A percentile compares a stretch with the other conserved stretches of the same genome.
phyloP scores from a whole-genome alignment of 2,888 invertebrate species.

The Drosophila borborema region DNA sequence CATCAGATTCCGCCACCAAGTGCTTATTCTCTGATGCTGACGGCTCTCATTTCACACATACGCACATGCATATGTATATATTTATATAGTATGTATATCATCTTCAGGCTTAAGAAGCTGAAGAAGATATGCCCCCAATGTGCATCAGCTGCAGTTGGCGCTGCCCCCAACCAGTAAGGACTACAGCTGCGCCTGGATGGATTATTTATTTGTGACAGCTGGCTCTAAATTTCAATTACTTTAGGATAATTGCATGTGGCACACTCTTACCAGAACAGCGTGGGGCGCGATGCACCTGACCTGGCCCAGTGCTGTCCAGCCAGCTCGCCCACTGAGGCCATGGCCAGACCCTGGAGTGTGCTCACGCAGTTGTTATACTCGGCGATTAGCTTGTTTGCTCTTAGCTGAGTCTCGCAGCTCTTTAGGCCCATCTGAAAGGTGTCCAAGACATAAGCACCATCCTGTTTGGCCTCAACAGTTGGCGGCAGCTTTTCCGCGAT shows the following conservation, averaged over 20 bases:
- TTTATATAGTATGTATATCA: constrained; percentile 4
- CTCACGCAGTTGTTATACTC: constrained; percentile 46
- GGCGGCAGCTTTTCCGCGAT: constrained; percentile 49
- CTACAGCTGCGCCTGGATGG: constrained; percentile 11
- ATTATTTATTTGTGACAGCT: constrained; percentile 28
- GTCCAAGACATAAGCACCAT: constrained; percentile 24
- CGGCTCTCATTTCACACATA: neutral
- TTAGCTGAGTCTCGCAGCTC: constrained; percentile 40
- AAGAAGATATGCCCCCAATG: neutral
- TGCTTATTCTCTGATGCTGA: constrained; percentile 37
- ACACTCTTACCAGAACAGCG: constrained; percentile 43
- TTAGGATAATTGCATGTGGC: neutral
- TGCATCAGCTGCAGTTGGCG: neutral
- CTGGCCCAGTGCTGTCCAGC: constrained; percentile 63
- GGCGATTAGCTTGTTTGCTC: neutral
- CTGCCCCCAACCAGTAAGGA: constrained; percentile 1
- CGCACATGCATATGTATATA: too few species aligned
- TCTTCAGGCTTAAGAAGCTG: constrained; percentile 2
- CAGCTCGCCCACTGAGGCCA: constrained; percentile 58
- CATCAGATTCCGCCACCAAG: constrained; percentile 30
- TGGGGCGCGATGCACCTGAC: constrained; percentile 63
- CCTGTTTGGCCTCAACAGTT: constrained; percentile 11
- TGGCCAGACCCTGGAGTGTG: constrained; percentile 16
- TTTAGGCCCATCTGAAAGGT: constrained; percentile 26
- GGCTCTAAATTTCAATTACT: neutral